A percentile compares a stretch with the other conserved stretches of the same genome.
phyloP scores from a whole-genome alignment of 2,888 invertebrate species.

The Trichogramma evanescens region DNA sequence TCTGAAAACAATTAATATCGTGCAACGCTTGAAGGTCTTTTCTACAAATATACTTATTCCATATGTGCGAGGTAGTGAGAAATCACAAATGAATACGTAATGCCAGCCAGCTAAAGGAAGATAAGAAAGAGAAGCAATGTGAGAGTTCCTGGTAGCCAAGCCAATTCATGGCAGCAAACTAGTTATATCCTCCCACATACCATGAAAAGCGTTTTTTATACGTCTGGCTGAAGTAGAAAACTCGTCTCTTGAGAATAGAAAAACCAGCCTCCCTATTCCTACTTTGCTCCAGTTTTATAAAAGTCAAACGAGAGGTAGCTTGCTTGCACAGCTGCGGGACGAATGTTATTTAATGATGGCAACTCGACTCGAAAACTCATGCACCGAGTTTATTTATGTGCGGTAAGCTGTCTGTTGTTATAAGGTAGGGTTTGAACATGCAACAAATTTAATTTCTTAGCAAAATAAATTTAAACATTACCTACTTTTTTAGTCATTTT shows the following conservation, averaged over 20 bases:
- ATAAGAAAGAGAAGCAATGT: background rate
- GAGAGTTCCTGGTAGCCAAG: no score
- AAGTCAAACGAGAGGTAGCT: conserved; percentile 14
- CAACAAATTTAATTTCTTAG: no score
- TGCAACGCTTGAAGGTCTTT: background rate
- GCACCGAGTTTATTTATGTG: no score
- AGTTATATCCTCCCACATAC: conserved; percentile 2
- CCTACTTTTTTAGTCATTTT: no score
- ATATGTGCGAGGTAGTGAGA: conserved; percentile 3
- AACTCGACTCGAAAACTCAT: no score
- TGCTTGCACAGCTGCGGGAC: background rate
- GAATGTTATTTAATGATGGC: conserved; percentile 15
- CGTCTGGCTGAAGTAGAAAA: background rate
- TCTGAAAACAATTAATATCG: background rate
- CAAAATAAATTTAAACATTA: no score
- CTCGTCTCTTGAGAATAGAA: background rate
- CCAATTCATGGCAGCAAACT: conserved; percentile 11
- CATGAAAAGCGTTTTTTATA: conserved; percentile 10
- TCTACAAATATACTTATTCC: background rate
- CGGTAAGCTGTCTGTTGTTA: no score
- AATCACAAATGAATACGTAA: conserved; percentile 44
- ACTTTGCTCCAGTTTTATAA: background rate
- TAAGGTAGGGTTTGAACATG: no score
- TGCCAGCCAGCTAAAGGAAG: conserved; percentile 20
- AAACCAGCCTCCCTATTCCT: background rate